Base-by-base conservation (phyloP, 2,113 vertebrate genomes). In the Euleptes europaea region DNA sequence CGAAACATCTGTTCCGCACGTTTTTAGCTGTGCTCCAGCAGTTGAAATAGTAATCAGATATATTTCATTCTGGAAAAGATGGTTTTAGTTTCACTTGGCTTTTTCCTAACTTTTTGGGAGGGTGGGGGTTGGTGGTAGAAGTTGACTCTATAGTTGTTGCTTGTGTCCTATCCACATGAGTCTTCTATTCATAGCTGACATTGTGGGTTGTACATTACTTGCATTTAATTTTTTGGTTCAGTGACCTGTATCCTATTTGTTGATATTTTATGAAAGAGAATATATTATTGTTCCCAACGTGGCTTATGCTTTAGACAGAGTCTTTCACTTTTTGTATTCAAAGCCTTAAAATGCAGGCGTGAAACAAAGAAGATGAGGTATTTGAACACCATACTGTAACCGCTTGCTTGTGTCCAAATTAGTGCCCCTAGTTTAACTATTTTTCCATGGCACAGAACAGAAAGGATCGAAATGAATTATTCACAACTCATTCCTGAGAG, bases 141-240 rank as follows among this genome's bases (percentile, higher is more conserved):
- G 79, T 84, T 0, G 1, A 80, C 31, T 78, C 33, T 87, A 26
- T 21, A 71, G 83, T 90, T 87, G 9, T 19, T 89, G 77, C 31
- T 66, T 70, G 81, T 65, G 78, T 83, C 70, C 31, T 28, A 33
- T 82, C 82, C 28, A 23, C 42, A 66, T 65, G 54, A 65, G 60
- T 82, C 80, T 93, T 54, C 66, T 84, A 85, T 86, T 69, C 82
- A 88, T 78, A 82, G 84, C 60, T 83, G 86, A 51, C 0, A 0
- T 23, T 79, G 63, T 73, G 91, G 82, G 65, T 86, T 90, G 86
- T 91, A 63, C 69, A 80, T 88, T 84, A 71, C 5, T 73, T 77
- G 76, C 78, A 79, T 93, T 91, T 90, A 91, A 93, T 93, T 93
- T 94, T 91, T 93, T 93, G 90, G 88, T 82, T 95, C 91, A 92